Base-by-base conservation (phyloP, 2,797 vertebrate genomes). In the Gobio occitaniae region DNA sequence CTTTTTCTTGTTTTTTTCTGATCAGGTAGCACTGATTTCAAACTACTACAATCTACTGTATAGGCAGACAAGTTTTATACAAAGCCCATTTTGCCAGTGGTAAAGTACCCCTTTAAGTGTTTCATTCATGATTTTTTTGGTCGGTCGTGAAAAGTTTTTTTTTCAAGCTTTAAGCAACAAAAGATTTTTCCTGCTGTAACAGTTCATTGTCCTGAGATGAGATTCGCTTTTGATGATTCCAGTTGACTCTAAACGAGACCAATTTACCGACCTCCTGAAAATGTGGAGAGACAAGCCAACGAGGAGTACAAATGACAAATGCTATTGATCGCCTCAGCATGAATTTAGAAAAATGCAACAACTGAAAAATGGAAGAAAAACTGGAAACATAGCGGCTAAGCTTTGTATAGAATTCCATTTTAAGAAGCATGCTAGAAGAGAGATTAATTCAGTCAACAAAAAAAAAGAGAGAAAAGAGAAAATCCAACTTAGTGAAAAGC, bases 231-330 rank as follows among this genome's bases (percentile, higher is more conserved):
- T 72, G 75, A 86, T 87, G 88, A 87, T 87, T 90, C 81, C 54
- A 52, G 66, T 84, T 87, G 86, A 87, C 86, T 89, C 70, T 65
- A 74, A 81, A 79, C 82, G 72, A 79, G 32, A 70, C 77, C 83
- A 84, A 84, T 88, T 90, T 85, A 74, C 86, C 1, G 82, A 84
- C 71, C 78, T 85, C 78, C 76, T 78, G 82, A 87, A 85, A 70
- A 83, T 78, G 61, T 52, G 65, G 66, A 84, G 76, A 77, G 77
- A 80, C 78, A 85, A 90, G 69, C 85, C 80, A 80, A 85, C 78
- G 78, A 87, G 86, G 83, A 86, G 83, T 89, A 87, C 71, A 82
- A 90, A 89, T 80, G 80, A 86, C 54, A 77, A 88, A 86, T 80
- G 84, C 69, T 83, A 88, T 85, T 87, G 87, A 89, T 84, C 52